Conservation (phyloP, 2,888 invertebrate species). For the Nudaria mundana region DNA sequence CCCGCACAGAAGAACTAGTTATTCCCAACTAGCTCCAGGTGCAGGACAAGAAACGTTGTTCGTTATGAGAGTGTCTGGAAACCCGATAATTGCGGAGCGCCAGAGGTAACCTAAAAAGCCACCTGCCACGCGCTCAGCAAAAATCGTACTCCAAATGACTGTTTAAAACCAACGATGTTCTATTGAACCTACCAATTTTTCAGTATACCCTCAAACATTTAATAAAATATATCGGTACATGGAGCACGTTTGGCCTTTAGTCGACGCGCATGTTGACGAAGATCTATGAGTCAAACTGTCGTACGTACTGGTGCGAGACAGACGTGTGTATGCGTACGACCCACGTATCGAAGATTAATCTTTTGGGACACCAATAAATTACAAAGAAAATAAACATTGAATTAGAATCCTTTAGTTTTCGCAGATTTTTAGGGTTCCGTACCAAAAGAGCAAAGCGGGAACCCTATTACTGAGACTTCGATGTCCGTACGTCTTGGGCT, state of each 20-base stretch:
- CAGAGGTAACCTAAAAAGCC: background rate
- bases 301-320: background rate
- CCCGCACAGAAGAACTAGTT: too few species aligned
- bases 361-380: background rate
- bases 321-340: background rate
- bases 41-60: too few species aligned
- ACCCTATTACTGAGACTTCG: too few species aligned
- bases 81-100: too few species aligned
- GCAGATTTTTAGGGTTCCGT: too few species aligned
- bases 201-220: background rate
- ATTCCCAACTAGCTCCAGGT: too few species aligned
- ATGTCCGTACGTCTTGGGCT: too few species aligned
- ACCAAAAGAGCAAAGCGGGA: too few species aligned
- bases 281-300: conserved; percentile 1
- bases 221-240: background rate
- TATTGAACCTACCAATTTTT: background rate
- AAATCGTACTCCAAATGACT: background rate
- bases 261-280: background rate
- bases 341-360: background rate
- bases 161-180: background rate
- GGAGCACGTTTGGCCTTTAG: background rate
- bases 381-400: too few species aligned
- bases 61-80: too few species aligned
- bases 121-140: background rate
- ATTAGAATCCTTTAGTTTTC: too few species aligned